These are phyloP conservation scores for Pinna nobilis DNA, from an alignment of 1,140 invertebrate genomes.

Conservation along the genomic window DNA sequence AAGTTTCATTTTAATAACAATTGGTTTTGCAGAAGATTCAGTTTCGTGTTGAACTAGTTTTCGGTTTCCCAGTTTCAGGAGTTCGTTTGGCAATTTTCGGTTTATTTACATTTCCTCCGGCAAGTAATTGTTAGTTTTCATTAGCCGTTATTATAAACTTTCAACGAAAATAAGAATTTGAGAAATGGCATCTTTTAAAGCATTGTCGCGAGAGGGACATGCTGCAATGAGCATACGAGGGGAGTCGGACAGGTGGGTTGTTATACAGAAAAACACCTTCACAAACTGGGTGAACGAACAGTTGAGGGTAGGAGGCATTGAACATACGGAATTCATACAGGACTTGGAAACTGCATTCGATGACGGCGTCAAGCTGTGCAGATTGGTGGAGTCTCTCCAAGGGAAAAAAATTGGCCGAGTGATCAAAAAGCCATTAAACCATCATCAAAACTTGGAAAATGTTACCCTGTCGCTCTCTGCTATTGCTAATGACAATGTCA, in stretches of 20 bases:
- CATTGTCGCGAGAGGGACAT: constrained; percentile 42
- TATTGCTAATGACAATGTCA: constrained; percentile 95
- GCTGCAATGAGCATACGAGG: constrained; percentile 59
- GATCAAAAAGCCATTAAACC: constrained; percentile 88
- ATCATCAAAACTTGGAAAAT: constrained; percentile 97
- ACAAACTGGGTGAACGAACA: constrained; percentile 99
- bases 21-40: not conserved
- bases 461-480: constrained; percentile 95
- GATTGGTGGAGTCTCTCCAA: constrained; percentile 91
- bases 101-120: no score
- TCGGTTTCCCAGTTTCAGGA: not conserved
- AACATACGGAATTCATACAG: constrained; percentile 70
- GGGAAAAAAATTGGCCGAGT: constrained; percentile 83
- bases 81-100: constrained; percentile 2
- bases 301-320: constrained; percentile 74
- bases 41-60: not conserved
- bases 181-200: constrained; percentile 31
- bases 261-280: constrained; percentile 98
- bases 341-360: constrained; percentile 91
- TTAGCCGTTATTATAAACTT: not conserved
- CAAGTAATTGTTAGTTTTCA: not conserved
- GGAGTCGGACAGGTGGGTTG: constrained; percentile 78
- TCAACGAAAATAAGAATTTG: not conserved
- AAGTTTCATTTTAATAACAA: not conserved
- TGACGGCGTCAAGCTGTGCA: constrained; percentile 92